A percentile compares a stretch with the other conserved stretches of the same genome.
phyloP scores from a whole-genome alignment of 2,113 vertebrate genomes.

The Pogona vitticeps region DNA sequence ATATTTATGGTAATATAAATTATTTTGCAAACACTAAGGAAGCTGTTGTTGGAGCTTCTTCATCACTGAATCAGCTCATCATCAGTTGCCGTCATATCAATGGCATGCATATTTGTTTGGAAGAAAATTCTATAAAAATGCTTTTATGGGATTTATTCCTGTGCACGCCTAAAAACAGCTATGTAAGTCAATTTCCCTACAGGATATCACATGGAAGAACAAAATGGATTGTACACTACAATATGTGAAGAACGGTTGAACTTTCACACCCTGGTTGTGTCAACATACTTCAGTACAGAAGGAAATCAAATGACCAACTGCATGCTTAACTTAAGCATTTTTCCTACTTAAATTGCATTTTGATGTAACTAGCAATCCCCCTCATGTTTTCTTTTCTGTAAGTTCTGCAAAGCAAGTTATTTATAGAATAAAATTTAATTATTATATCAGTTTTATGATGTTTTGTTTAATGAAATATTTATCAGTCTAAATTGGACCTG shows the following conservation, averaged over 20 bases:
- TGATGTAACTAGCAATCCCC: too few relatives aligned
- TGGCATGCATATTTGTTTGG: neutral
- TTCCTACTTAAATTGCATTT: too few relatives aligned
- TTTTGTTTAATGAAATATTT: too few relatives aligned
- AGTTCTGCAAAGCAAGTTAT: too few relatives aligned
- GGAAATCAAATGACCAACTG: too few relatives aligned
- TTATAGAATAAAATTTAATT: too few relatives aligned
- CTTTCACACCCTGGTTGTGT: neutral
- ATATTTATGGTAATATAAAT: neutral
- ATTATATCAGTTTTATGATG: too few relatives aligned
- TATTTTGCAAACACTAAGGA: neutral
- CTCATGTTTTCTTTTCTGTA: too few relatives aligned
- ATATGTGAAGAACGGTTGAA: neutral
- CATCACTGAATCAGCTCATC: neutral
- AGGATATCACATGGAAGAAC: neutral
- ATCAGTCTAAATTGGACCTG: too few relatives aligned
- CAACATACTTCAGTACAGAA: neutral
- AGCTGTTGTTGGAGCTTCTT: neutral
- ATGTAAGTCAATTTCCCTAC: neutral
- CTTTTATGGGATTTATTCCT: neutral
- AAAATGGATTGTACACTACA: neutral
- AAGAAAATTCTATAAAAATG: neutral
- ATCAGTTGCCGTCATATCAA: neutral
- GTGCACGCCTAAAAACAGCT: too few relatives aligned
- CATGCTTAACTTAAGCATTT: too few relatives aligned